Percentiles rank a stretch among this genome's conserved stretches.
These are phyloP conservation scores for Huso huso DNA, from an alignment of 2,797 vertebrate genomes.

Conservation along the genomic window DNA sequence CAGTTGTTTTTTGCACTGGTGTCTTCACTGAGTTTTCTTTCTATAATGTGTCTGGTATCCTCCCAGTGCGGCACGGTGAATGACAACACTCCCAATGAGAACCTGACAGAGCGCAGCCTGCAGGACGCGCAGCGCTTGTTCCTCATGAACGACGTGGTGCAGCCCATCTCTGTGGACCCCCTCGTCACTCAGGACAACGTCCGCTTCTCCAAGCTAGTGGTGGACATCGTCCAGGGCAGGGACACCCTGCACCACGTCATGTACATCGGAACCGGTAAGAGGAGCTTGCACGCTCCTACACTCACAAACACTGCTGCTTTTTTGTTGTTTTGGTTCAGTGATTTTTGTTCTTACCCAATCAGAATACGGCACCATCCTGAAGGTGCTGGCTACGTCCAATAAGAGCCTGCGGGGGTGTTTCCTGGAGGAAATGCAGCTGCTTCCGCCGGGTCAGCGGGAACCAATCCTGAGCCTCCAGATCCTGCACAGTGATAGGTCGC, in stretches of 20 bases:
- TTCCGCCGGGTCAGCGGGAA: conserved; percentile 67
- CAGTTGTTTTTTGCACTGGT: too few species aligned
- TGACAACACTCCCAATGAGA: conserved; percentile 83
- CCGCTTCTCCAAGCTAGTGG: conserved; percentile 87
- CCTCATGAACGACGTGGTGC: conserved; percentile 94
- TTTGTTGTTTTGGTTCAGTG: not conserved
- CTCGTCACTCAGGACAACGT: conserved; percentile 89
- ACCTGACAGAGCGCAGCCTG: conserved; percentile 88
- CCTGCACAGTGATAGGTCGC: conserved; percentile 82
- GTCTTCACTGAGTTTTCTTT: too few species aligned
- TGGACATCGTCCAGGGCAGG: conserved; percentile 93
- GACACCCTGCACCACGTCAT: conserved; percentile 92
- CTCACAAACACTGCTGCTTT: conserved; percentile 14
- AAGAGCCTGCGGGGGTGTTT: conserved; percentile 90
- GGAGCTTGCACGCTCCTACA: not conserved
- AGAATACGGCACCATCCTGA: conserved; percentile 94
- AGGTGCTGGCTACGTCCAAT: conserved; percentile 83
- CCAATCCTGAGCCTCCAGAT: conserved; percentile 90
- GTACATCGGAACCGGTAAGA: conserved; percentile 93
- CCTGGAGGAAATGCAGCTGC: conserved; percentile 93
- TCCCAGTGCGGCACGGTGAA: conserved; percentile 81
- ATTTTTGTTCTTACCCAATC: conserved; percentile 17
- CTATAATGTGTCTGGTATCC: not conserved
- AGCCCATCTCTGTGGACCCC: conserved; percentile 84
- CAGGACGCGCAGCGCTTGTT: conserved; percentile 92